Evolutionary conservation across 2,888 invertebrate genomes (phyloP).

Genomic region (Metalampra italica): DNA sequence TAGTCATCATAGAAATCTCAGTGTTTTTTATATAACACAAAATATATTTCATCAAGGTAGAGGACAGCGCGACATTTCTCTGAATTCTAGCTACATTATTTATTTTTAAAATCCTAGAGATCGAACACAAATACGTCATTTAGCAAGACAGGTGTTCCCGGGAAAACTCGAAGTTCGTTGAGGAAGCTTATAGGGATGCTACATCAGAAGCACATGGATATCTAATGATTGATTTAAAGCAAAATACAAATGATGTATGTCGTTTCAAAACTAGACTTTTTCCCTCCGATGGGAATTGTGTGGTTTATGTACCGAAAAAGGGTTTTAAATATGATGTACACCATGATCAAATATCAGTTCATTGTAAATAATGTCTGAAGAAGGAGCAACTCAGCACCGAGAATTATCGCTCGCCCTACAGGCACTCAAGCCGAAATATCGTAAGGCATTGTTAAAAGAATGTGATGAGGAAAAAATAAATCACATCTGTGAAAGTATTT

Average conservation of each 20-base stretch:
- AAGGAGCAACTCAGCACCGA: too few species aligned
- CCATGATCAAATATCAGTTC: too few species aligned
- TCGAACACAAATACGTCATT: conserved; percentile 22
- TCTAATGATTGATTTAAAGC: conserved; percentile 25
- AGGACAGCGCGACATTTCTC: conserved; percentile 23
- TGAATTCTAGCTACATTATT: conserved; percentile 22
- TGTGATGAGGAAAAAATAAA: too few species aligned
- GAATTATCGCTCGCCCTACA: too few species aligned
- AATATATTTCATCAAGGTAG: conserved; percentile 26
- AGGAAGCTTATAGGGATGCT: conserved; percentile 26
- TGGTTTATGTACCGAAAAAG: conserved; percentile 7
- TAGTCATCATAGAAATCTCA: conserved; percentile 26
- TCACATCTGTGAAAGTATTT: conserved; percentile 1
- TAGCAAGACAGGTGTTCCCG: conserved; percentile 23
- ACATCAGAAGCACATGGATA: conserved; percentile 24
- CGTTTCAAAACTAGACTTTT: conserved; percentile 21
- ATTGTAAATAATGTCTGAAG: too few species aligned
- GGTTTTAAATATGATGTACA: conserved; percentile 20
- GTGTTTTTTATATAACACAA: conserved; percentile 29
- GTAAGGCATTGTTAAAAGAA: too few species aligned
- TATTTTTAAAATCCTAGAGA: conserved; percentile 27
- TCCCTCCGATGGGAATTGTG: conserved; percentile 6
- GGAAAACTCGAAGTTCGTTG: conserved; percentile 23
- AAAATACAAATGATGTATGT: too few species aligned
- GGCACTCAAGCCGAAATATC: too few species aligned